These are phyloP conservation scores for Cantharis nigra DNA, from an alignment of 2,888 invertebrate genomes.

Conservation along the genomic window DNA sequence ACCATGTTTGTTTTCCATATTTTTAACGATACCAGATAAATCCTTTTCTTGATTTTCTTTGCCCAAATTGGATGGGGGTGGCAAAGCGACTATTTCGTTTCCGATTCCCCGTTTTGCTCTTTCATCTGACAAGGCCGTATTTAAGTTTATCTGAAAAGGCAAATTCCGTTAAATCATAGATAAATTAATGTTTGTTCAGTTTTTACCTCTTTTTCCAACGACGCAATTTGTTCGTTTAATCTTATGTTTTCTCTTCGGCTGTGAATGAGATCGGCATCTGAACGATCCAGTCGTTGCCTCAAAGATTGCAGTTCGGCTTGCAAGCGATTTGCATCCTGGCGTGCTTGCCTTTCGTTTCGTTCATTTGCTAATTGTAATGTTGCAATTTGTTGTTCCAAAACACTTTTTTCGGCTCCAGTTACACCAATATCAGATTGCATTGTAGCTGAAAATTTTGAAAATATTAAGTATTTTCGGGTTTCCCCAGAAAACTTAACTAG, in stretches of 20 bases:
- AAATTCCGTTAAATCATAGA: background rate
- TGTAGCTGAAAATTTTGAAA: conserved; percentile 61
- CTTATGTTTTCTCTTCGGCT: conserved; percentile 80
- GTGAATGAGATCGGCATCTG: conserved; percentile 80
- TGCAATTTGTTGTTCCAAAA: conserved; percentile 79
- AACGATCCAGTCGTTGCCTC: conserved; percentile 76
- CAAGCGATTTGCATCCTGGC: conserved; percentile 74
- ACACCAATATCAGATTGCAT: conserved; percentile 79
- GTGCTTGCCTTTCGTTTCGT: conserved; percentile 73
- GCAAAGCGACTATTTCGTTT: conserved; percentile 46
- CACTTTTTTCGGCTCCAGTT: conserved; percentile 76
- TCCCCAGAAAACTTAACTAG: too few species aligned
- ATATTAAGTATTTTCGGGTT: too few species aligned
- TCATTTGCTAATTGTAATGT: conserved; percentile 68
- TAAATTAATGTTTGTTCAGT: background rate
- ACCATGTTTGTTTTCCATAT: conserved; percentile 86
- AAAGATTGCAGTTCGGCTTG: conserved; percentile 78
- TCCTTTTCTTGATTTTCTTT: conserved; percentile 64
- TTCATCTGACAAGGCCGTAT: conserved; percentile 50
- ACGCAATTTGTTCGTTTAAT: conserved; percentile 76
- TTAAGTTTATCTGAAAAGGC: conserved; percentile 49
- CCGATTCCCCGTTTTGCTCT: conserved; percentile 41
- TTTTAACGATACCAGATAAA: conserved; percentile 72
- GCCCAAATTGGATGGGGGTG: conserved; percentile 39
- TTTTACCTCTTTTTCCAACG: conserved; percentile 78